Evolutionary conservation across 2,113 vertebrate species (phyloP).

Genomic region (Delphinapterus leucas): DNA sequence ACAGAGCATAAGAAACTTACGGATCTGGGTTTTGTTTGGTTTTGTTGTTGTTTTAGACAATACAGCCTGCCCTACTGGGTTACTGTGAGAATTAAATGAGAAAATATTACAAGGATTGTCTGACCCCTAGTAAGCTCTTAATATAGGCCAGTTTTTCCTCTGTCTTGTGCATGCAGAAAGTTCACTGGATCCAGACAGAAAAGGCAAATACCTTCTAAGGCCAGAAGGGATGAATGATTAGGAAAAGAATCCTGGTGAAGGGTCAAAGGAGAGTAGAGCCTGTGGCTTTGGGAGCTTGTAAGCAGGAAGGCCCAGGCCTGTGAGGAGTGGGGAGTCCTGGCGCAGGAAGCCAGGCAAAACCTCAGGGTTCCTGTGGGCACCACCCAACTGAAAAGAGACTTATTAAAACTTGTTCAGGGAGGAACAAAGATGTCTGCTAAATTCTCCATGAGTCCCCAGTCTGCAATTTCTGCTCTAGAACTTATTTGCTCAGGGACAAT

Average conservation of each 20-base stretch:
- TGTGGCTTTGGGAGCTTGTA: no score
- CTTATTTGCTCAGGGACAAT: neutral
- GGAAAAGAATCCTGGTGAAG: neutral
- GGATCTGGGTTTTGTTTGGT: neutral
- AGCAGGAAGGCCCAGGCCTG: no score
- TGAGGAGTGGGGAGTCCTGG: no score
- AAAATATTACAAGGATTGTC: no score
- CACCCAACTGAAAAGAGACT: no score
- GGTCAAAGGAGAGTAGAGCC: neutral
- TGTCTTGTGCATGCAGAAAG: neutral
- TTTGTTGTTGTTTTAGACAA: neutral
- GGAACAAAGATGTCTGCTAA: neutral
- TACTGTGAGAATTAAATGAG: neutral
- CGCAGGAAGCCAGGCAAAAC: neutral
- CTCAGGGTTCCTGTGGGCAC: accelerated
- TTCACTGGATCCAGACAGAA: neutral
- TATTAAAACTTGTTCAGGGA: neutral
- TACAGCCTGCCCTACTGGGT: neutral
- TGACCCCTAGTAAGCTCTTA: neutral
- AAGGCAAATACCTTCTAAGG: neutral
- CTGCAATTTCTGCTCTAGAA: neutral
- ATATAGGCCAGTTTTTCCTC: neutral
- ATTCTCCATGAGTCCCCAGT: neutral
- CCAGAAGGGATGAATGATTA: neutral
- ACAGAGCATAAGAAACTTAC: neutral